Evolutionary conservation across 2,113 vertebrate species (phyloP).

Genomic region (Carassius carassius): DNA sequence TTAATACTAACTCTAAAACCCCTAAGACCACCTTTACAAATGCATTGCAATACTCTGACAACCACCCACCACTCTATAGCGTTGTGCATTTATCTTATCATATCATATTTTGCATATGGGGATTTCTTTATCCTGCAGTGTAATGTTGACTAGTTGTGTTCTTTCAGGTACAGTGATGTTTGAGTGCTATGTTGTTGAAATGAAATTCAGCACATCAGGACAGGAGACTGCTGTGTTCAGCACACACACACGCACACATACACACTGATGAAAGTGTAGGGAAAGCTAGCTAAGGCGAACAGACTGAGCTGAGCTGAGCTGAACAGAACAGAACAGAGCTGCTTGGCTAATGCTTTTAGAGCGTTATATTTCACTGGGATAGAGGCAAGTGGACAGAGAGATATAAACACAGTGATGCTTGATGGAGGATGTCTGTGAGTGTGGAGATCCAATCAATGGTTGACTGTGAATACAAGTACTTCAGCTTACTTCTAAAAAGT

Average conservation of each 20-base stretch:
- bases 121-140: not conserved
- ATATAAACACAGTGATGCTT: slow-evolving; percentile 6
- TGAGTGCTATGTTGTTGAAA: not conserved
- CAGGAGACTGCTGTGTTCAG: slow-evolving; percentile 45
- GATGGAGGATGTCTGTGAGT: slow-evolving; percentile 3
- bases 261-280: slow-evolving; percentile 14
- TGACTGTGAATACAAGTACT: not conserved
- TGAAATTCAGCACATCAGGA: slow-evolving; percentile 31
- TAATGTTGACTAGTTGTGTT: not conserved
- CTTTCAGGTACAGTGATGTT: not conserved
- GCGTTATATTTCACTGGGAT: slow-evolving; percentile 38
- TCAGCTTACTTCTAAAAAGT: not conserved
- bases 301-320: too few relatives aligned
- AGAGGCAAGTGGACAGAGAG: slow-evolving; percentile 32
- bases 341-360: slow-evolving; percentile 47
- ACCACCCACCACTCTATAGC: not conserved
- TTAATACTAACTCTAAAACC: too few relatives aligned
- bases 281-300: slow-evolving; percentile 22
- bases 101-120: not conserved
- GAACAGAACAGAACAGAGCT: too few relatives aligned
- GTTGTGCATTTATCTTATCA: not conserved
- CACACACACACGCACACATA: slow-evolving; percentile 36
- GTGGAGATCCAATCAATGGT: not conserved
- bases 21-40: too few relatives aligned
- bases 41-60: not conserved